Evolutionary conservation across 2,888 invertebrate species (phyloP).

Genomic region (Melanotus villosus): DNA sequence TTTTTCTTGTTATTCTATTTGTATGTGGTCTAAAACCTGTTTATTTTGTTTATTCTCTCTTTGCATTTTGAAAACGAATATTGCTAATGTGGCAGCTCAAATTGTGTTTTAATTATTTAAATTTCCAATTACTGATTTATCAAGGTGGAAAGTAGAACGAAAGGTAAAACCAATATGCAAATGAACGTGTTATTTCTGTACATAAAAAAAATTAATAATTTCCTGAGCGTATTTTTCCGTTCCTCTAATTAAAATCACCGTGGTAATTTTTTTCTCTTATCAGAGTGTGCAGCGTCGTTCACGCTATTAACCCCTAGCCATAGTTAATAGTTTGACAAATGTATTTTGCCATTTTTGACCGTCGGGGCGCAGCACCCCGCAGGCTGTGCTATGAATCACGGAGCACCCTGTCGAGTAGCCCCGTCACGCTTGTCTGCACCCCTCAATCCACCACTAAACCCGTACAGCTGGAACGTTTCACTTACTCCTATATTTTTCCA

Average conservation of each 20-base stretch:
- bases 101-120: no score
- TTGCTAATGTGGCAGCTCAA: no score
- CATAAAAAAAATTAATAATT: slow-evolving; percentile 20
- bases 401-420: slow-evolving; percentile 47
- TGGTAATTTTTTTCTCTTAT: slow-evolving; percentile 43
- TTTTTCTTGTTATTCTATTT: no score
- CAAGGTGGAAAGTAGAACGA: no score
- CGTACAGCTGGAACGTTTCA: slow-evolving; percentile 44
- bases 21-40: no score
- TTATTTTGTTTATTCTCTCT: no score
- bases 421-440: slow-evolving; percentile 48
- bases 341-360: slow-evolving; percentile 56
- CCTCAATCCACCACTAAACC: slow-evolving; percentile 45
- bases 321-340: slow-evolving; percentile 58
- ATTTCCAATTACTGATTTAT: no score
- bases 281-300: slow-evolving; percentile 39
- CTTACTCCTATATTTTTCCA: slow-evolving; percentile 40
- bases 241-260: slow-evolving; percentile 40
- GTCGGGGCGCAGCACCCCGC: slow-evolving; percentile 51
- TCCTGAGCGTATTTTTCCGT: slow-evolving; percentile 22
- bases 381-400: slow-evolving; percentile 47
- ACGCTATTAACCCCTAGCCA: slow-evolving; percentile 48
- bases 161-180: no score
- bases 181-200: no score
- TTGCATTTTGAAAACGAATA: no score